Conservation (phyloP, 2,797 vertebrate species). For the Enteromius afrohamiltoni region DNA sequence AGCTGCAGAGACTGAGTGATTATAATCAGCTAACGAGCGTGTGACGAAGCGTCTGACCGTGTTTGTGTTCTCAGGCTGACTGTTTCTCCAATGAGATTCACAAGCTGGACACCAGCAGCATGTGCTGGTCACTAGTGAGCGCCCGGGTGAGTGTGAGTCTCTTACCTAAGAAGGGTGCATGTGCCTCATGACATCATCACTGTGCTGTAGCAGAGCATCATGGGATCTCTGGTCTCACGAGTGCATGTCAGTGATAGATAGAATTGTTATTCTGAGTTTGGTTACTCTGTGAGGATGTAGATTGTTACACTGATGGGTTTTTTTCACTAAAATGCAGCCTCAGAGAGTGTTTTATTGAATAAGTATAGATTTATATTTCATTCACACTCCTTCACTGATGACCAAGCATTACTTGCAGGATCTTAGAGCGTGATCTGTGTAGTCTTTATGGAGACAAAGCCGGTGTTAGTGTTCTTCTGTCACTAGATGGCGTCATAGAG, state of each 20-base stretch:
- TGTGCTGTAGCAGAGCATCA: not conserved
- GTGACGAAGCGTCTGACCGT: not conserved
- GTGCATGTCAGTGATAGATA: too few species aligned
- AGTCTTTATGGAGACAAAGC: not conserved
- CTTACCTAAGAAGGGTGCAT: too few species aligned
- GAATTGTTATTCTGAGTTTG: too few species aligned
- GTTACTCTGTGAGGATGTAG: too few species aligned
- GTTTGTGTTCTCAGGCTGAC: slow-evolving; percentile 84
- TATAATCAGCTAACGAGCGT: not conserved
- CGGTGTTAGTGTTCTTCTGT: not conserved
- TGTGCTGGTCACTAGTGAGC: slow-evolving; percentile 93
- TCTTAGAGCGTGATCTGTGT: not conserved
- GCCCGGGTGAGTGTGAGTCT: slow-evolving; percentile 83
- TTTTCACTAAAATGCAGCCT: too few species aligned
- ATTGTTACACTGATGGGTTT: too few species aligned
- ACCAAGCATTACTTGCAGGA: not conserved
- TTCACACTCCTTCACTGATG: too few species aligned
- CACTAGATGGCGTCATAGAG: not conserved
- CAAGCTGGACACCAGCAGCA: slow-evolving; percentile 90
- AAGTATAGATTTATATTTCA: too few species aligned
- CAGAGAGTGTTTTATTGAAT: too few species aligned
- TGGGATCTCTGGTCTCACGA: not conserved
- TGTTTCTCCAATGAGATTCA: slow-evolving; percentile 99
- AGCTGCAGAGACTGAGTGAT: not conserved
- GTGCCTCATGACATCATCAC: not conserved